These are phyloP conservation scores for Corynorhinus townsendii DNA, from an alignment of 2,113 vertebrate species.

Conservation along the genomic window DNA sequence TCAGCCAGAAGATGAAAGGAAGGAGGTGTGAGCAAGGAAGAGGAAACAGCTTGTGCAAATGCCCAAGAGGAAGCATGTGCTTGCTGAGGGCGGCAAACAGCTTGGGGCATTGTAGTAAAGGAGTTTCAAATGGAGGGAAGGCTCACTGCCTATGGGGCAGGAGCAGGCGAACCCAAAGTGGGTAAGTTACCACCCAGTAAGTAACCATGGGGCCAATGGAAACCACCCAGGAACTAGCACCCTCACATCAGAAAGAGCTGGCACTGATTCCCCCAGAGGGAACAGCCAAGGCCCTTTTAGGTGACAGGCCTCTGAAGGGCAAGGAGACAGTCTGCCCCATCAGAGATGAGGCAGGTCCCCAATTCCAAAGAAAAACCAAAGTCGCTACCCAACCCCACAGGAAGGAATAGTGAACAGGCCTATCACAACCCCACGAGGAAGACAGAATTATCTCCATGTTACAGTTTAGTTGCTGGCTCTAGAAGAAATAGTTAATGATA, in stretches of 20 bases:
- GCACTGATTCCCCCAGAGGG: neutral
- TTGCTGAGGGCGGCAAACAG: neutral
- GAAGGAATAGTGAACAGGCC: neutral
- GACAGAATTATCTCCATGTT: neutral
- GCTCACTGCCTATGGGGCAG: neutral
- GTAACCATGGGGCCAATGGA: neutral
- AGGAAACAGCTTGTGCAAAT: neutral
- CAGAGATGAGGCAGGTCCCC: neutral
- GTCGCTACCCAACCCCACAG: neutral
- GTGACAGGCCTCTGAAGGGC: neutral
- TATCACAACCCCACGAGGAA: neutral
- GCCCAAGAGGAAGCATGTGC: neutral
- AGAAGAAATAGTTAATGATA: neutral
- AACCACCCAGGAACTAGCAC: neutral
- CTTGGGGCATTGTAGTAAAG: neutral
- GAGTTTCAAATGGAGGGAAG: neutral
- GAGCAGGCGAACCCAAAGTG: neutral
- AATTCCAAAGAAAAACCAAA: neutral
- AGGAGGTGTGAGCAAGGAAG: neutral
- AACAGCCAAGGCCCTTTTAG: neutral
- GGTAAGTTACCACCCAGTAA: neutral
- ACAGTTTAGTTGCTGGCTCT: neutral
- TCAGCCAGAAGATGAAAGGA: neutral
- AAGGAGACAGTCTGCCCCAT: neutral
- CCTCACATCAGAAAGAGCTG: neutral